Evolutionary conservation across 2,888 invertebrate species (phyloP).

Genomic region (Hydraecia micacea): DNA sequence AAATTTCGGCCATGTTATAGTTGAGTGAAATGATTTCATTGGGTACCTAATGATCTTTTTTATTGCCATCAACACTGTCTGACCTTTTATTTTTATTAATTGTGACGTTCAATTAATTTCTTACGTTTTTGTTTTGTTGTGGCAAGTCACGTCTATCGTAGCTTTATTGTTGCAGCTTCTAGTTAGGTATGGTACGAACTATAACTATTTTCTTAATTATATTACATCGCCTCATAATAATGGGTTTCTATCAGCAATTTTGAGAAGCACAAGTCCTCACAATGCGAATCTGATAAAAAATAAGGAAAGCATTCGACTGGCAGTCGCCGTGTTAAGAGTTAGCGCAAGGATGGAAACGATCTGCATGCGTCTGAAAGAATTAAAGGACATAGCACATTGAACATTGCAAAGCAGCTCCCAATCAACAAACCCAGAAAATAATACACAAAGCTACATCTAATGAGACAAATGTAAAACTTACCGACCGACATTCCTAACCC

Average conservation of each 20-base stretch:
- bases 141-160: slow-evolving; percentile 7
- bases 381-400: not conserved
- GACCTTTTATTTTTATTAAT: slow-evolving; percentile 39
- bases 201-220: not conserved
- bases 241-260: not conserved
- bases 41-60: slow-evolving; percentile 47
- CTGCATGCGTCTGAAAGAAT: not conserved
- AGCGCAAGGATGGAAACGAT: not conserved
- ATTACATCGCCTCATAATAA: not conserved
- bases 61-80: slow-evolving; percentile 8
- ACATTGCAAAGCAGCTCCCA: slow-evolving; percentile 1
- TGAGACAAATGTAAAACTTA: slow-evolving; percentile 61
- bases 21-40: slow-evolving; percentile 46
- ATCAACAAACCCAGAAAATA: slow-evolving; percentile 36
- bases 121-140: slow-evolving; percentile 25
- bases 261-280: not conserved
- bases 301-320: not conserved
- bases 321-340: not conserved
- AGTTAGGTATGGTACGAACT: not conserved
- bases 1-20: slow-evolving; percentile 40
- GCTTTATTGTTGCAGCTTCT: slow-evolving; percentile 2
- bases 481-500: slow-evolving; percentile 75
- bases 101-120: slow-evolving; percentile 29
- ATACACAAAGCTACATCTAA: slow-evolving; percentile 46
- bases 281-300: not conserved